Evolutionary conservation across 1,140 invertebrate genomes (phyloP), one percentile per base, ranked within the genome.

Genomic region (Atta texana): DNA sequence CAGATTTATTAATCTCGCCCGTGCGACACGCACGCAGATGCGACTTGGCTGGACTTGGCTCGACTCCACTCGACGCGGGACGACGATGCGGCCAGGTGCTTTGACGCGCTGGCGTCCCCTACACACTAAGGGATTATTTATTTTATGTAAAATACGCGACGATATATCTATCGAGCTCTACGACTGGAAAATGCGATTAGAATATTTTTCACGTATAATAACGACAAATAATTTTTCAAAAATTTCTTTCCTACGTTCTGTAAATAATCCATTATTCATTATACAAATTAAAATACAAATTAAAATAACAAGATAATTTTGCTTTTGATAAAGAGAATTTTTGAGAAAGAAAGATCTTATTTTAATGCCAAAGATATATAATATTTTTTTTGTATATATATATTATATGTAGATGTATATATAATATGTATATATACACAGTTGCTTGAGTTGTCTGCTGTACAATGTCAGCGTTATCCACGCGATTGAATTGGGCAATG

Each of bases 1-100:
- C 88, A n/a, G 88, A 93, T 93, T 93, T 93, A 93, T 93, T 89
- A 88, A 87, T 88, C 85, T 86, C 63, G 78, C 61, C 76, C 61
- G 24, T 76, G 88, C 91, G 91, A 92, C 92, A 89, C 76, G 61
- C 91, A 90, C 86, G 88, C 84, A 90, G 84, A 91, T 91, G 81
- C 84, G 88, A 53, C 77, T 80, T 21, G 49, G 71, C 76, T 34
- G 31, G 31, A 34, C 31, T 34, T 34, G 31, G 31, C 76, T n/a
- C 75, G 16, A 16, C 78, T 63, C 16, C 59, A 64, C 61, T 44
- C 8, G 61, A 82, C 88, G 90, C 91, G 88, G 82, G 66, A 39
- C 91, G 66, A 39, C 91, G 88, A 91, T 75, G 64, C 63, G 86
- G 85, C 90, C 90, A 91, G 90, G 78, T 92, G 91, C 88, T 82